phyloP scores from a whole-genome alignment of 2,113 vertebrate genomes.

The Geococcyx californianus region DNA sequence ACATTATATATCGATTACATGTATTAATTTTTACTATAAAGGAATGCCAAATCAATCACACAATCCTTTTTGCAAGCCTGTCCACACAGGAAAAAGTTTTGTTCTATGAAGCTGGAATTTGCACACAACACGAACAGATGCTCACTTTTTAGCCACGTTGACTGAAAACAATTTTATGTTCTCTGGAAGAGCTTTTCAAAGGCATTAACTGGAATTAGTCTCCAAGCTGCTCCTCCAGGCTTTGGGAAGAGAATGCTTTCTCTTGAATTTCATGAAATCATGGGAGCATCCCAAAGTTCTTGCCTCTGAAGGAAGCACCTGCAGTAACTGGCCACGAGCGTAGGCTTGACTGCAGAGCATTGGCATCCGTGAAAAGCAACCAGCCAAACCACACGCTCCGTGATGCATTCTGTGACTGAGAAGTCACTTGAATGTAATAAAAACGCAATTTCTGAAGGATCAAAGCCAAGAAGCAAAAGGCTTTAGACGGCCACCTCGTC shows the following conservation, averaged over 20 bases:
- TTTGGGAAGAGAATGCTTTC: background rate
- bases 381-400: background rate
- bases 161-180: background rate
- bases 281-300: background rate
- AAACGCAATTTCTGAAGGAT: background rate
- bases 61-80: background rate
- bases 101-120: background rate
- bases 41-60: background rate
- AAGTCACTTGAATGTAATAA: background rate
- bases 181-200: background rate
- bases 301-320: slow-evolving; percentile 14
- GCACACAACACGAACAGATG: background rate
- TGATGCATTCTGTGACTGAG: background rate
- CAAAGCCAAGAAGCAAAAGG: background rate
- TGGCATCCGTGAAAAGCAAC: background rate
- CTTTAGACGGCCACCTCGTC: background rate
- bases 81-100: background rate
- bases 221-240: background rate
- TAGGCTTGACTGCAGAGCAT: background rate
- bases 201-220: background rate
- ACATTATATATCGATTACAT: background rate
- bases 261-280: background rate
- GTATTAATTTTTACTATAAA: background rate
- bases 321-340: background rate
- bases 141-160: background rate